Base-by-base conservation (phyloP, 2,113 vertebrate genomes). In the Xyrauchen texanus region DNA sequence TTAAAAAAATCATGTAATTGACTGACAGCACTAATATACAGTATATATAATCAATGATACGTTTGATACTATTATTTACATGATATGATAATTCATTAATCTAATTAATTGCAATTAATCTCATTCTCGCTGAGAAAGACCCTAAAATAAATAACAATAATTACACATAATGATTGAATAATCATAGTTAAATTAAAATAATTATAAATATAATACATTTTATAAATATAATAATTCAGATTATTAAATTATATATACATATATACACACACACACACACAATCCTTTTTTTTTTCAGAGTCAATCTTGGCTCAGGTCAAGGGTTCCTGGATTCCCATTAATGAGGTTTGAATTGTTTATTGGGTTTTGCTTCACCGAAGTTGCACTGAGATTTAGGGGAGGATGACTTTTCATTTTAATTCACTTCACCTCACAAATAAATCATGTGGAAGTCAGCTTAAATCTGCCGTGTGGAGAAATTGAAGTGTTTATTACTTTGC, bases 271-370 rank as follows among this genome's bases (percentile, higher is more conserved):
- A 34, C 21, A 34, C n/a, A n/a, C n/a, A n/a, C n/a, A n/a, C n/a
- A n/a, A n/a, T n/a, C n/a, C n/a, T n/a, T n/a, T 12, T 15, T 15
- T 61, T 9, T 57, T n/a, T 15, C 69, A 60, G 21, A 58, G 34
- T 66, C 69, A 66, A 34, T 1, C 21, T 34, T 15, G 9, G 46
- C 42, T 73, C 69, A 53, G 70, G 53, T 80, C 45, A 60, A 74
- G 53, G 52, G 15, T 60, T 47, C 10, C 67, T 15, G 34, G 57
- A 60, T 42, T 57, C 78, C 74, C 63, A 74, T 68, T 80, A 66
- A 46, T 8, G 9, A 80, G 63, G 57, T 63, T 15, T 64, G 16
- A 52, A 42, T 44, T 64, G 73, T 51, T 42, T 53, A 42, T 9
- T 9, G 11, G 12, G 12, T 64, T 58, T n/a, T 15, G 55, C 55